These are phyloP conservation scores for Argyresthia albistria DNA, from an alignment of 2,888 invertebrate species.

Conservation along the genomic window DNA sequence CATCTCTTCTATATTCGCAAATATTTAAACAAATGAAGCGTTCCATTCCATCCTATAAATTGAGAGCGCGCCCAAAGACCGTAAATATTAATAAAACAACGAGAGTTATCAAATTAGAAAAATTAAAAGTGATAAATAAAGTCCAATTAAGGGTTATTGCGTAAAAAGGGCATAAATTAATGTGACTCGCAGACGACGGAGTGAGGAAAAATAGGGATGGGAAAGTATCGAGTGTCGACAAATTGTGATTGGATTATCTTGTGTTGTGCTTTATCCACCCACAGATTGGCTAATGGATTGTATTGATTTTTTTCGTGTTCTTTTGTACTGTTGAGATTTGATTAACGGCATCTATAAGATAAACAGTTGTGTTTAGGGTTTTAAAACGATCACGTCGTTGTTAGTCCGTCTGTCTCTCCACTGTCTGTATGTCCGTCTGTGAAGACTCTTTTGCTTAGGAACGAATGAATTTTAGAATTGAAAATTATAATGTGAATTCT, in stretches of 20 bases:
- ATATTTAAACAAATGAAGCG: too few relatives aligned
- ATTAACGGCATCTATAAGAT: background rate
- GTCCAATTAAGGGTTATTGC: constrained; percentile 69
- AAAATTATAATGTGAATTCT: too few relatives aligned
- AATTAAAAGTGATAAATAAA: constrained; percentile 71
- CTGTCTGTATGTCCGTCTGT: too few relatives aligned
- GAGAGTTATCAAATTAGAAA: constrained; percentile 66
- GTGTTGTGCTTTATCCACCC: background rate
- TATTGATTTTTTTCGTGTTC: too few relatives aligned
- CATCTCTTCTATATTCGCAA: too few relatives aligned
- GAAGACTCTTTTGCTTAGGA: too few relatives aligned
- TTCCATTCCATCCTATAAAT: constrained; percentile 26
- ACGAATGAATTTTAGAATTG: too few relatives aligned
- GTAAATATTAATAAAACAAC: constrained; percentile 58
- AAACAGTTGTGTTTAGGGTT: too few relatives aligned
- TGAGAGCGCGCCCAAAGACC: constrained; percentile 35
- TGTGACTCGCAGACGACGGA: constrained; percentile 30
- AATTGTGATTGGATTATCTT: constrained; percentile 11
- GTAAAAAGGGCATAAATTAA: constrained; percentile 72
- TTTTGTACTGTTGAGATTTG: too few relatives aligned
- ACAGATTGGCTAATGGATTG: too few relatives aligned
- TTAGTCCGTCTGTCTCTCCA: too few relatives aligned
- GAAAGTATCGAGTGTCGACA: constrained; percentile 14
- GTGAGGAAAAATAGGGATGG: constrained; percentile 11
- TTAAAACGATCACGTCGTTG: too few relatives aligned